A percentile compares a stretch with the other conserved stretches of the same genome.
These are phyloP conservation scores for Chrysomallon squamiferum DNA, from an alignment of 1,140 invertebrate species.

Conservation along the genomic window DNA sequence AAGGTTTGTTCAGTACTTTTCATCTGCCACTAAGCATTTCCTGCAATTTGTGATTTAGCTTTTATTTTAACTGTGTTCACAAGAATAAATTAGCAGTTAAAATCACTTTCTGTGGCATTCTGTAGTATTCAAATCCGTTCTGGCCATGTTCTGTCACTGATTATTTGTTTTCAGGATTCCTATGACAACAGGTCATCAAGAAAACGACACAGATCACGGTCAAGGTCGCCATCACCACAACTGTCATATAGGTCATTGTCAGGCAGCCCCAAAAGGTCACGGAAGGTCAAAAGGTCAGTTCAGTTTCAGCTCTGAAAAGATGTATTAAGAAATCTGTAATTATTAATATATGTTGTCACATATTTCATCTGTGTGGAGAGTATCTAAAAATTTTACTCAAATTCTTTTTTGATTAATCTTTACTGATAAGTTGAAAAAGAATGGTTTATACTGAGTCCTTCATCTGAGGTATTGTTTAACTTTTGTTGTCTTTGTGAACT, in stretches of 20 bases:
- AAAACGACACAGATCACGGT: constrained; percentile 32
- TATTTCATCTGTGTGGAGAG: too few species aligned
- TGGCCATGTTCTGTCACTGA: too few species aligned
- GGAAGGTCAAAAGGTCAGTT: constrained; percentile 27
- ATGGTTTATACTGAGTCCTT: too few species aligned
- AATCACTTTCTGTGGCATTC: not conserved
- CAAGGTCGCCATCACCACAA: constrained; percentile 23
- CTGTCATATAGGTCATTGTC: constrained; percentile 9
- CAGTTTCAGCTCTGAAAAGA: too few species aligned
- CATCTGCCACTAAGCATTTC: not conserved
- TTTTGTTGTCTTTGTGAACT: too few species aligned
- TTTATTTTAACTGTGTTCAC: not conserved
- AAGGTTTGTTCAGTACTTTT: constrained; percentile 41
- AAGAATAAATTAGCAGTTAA: not conserved
- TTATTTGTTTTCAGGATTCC: constrained; percentile 4
- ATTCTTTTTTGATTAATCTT: too few species aligned
- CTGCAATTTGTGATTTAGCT: not conserved
- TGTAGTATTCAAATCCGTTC: constrained; percentile 8
- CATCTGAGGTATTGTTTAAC: too few species aligned
- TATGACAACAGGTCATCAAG: constrained; percentile 15
- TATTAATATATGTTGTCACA: too few species aligned
- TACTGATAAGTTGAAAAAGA: too few species aligned
- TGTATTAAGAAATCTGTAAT: too few species aligned
- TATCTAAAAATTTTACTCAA: too few species aligned
- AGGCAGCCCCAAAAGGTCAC: constrained; percentile 28